A percentile compares a stretch with the other conserved stretches of the same genome.
These are phyloP conservation scores for Eidolon dupreanum DNA, from an alignment of 2,797 vertebrate species.

Conservation along the genomic window DNA sequence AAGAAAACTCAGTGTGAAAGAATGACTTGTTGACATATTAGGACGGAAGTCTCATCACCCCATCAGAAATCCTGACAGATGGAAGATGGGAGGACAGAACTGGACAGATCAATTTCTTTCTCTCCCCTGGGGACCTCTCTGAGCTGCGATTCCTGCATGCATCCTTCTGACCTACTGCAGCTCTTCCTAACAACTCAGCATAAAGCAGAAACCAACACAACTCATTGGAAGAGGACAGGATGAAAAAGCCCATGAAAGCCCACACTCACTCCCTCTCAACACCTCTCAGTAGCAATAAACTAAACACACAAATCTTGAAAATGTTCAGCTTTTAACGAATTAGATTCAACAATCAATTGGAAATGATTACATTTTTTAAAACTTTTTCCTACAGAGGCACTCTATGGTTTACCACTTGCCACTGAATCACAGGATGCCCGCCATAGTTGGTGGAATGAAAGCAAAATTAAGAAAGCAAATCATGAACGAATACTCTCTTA, in stretches of 20 bases:
- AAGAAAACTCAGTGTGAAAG: not conserved
- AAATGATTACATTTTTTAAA: not conserved
- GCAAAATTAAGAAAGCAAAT: not conserved
- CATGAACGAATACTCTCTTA: not conserved
- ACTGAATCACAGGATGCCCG: not conserved
- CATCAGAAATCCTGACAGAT: not conserved
- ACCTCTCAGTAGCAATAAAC: not conserved
- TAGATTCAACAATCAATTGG: not conserved
- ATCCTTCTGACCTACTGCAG: not conserved
- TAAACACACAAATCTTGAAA: not conserved
- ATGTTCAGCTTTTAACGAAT: not conserved
- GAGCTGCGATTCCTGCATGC: not conserved
- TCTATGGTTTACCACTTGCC: not conserved
- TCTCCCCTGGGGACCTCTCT: not conserved
- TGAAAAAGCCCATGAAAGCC: not conserved
- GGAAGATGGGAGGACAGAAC: not conserved
- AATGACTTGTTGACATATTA: not conserved
- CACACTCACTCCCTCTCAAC: rapidly evolving
- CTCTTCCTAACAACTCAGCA: not conserved
- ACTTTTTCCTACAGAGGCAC: not conserved
- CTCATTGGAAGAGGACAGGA: not conserved
- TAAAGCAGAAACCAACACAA: not conserved
- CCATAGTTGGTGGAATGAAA: not conserved
- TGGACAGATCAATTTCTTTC: not conserved
- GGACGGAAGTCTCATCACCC: not conserved